Evolutionary conservation across 2,113 vertebrate species (phyloP).

Genomic region (Perognathus longimembris): DNA sequence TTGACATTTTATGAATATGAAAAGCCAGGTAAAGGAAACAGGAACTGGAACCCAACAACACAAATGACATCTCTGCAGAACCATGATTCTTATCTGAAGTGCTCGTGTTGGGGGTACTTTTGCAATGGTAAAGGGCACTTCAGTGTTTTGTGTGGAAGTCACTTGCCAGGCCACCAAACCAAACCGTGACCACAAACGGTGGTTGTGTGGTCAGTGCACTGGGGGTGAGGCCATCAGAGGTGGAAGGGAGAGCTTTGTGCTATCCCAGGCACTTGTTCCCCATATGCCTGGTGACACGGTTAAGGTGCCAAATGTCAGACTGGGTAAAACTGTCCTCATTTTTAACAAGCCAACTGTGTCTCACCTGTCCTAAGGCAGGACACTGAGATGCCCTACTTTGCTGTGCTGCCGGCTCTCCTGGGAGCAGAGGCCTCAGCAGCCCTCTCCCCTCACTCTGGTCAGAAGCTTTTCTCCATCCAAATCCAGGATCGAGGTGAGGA

Average conservation of each 20-base stretch:
- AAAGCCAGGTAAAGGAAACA: conserved; percentile 46
- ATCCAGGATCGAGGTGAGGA: conserved; percentile 24
- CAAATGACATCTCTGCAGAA: conserved; percentile 22
- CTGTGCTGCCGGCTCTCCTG: conserved; percentile 14
- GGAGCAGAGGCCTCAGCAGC: not conserved
- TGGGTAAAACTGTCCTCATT: conserved; percentile 42
- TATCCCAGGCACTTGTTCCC: not conserved
- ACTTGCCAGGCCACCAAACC: conserved; percentile 6
- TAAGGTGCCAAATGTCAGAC: conserved; percentile 48
- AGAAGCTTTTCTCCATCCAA: conserved; percentile 2
- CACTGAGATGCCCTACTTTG: conserved; percentile 66
- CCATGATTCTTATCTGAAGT: conserved; percentile 31
- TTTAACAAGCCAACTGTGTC: conserved; percentile 44
- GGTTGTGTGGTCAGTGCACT: conserved; percentile 7
- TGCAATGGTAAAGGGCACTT: not conserved
- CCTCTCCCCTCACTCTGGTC: not conserved
- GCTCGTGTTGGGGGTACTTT: conserved; percentile 2
- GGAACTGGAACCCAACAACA: not conserved
- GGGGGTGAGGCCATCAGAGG: not conserved
- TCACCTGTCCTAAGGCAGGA: conserved; percentile 69
- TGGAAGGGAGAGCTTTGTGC: not conserved
- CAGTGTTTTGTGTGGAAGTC: not conserved
- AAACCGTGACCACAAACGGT: not conserved
- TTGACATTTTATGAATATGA: conserved; percentile 1
- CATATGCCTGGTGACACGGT: not conserved